phyloP scores from a whole-genome alignment of 2,797 vertebrate genomes.

The Gephyroberyx darwinii region DNA sequence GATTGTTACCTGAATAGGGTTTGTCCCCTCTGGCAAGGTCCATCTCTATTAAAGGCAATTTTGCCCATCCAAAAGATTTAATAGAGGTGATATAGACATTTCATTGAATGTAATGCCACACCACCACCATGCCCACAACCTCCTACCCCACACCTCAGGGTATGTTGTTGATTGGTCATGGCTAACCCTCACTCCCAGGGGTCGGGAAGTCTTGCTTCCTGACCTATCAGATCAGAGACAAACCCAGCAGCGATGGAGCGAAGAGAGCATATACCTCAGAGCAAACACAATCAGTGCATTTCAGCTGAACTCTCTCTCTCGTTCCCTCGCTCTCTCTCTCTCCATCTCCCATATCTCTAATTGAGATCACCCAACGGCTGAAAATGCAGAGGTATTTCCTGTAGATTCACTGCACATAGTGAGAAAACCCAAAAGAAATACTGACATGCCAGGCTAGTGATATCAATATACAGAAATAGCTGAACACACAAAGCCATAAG shows the following conservation, averaged over 20 bases:
- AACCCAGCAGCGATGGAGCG: conserved; percentile 31
- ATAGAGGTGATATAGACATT: conserved; percentile 37
- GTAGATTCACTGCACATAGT: background rate
- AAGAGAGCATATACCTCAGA: conserved; percentile 34
- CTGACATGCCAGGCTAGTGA: conserved; percentile 25
- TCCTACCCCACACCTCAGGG: conserved; percentile 28
- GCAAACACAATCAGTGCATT: conserved; percentile 32
- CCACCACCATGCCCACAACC: conserved; percentile 32
- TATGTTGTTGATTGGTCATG: conserved; percentile 43
- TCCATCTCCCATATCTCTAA: conserved; percentile 39
- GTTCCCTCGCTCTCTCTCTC: conserved; percentile 8
- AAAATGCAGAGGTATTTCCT: conserved; percentile 28
- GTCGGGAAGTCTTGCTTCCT: conserved; percentile 6
- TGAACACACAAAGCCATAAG: background rate
- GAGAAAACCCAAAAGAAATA: conserved; percentile 20
- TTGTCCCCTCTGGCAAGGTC: conserved; percentile 42
- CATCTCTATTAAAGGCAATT: conserved; percentile 50
- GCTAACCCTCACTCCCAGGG: conserved; percentile 28
- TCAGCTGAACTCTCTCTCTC: conserved; percentile 3
- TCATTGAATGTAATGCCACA: conserved; percentile 37
- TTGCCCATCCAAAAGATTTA: conserved; percentile 48
- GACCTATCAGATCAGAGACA: conserved; percentile 41
- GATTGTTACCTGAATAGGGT: conserved; percentile 16
- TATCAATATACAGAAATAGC: background rate
- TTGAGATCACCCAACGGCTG: conserved; percentile 26